Evolutionary conservation across 2,797 vertebrate species (phyloP).

Genomic region (Macropus fuliginosus): DNA sequence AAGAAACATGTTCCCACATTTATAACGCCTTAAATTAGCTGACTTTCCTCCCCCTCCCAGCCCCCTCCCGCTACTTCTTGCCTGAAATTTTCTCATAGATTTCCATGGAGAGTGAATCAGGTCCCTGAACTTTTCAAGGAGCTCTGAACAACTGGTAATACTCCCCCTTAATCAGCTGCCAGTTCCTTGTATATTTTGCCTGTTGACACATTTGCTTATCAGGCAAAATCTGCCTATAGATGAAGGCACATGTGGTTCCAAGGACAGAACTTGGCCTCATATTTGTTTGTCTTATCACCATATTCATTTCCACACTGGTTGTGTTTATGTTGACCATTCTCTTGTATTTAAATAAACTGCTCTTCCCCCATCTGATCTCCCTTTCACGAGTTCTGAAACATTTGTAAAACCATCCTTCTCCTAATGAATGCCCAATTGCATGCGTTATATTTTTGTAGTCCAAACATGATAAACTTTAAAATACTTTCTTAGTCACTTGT

Average conservation of each 20-base stretch:
- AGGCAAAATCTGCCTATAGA: conserved; percentile 3
- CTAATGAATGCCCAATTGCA: conserved; percentile 22
- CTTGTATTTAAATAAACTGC: not conserved
- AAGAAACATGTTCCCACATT: conserved; percentile 21
- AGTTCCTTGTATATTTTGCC: conserved; percentile 12
- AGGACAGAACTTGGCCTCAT: not conserved
- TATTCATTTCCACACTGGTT: not conserved
- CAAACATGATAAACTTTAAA: conserved; percentile 2
- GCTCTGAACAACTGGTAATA: not conserved
- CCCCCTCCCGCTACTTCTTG: not conserved
- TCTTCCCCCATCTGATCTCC: not conserved
- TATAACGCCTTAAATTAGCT: conserved; percentile 51
- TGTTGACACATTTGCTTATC: conserved; percentile 30
- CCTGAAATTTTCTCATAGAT: conserved; percentile 5
- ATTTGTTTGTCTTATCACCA: not conserved
- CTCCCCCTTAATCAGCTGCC: not conserved
- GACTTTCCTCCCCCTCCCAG: not conserved
- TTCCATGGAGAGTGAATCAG: conserved; percentile 46
- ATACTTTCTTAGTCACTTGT: not conserved
- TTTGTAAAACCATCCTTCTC: conserved; percentile 41
- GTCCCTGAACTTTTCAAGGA: conserved; percentile 18
- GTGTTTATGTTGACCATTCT: not conserved
- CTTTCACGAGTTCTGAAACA: not conserved
- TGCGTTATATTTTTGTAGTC: not conserved
- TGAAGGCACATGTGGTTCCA: not conserved